A percentile compares a stretch with the other conserved stretches of the same genome.
Evolutionary conservation across 2,797 vertebrate species (phyloP).

Genomic region (Sternotherus odoratus): DNA sequence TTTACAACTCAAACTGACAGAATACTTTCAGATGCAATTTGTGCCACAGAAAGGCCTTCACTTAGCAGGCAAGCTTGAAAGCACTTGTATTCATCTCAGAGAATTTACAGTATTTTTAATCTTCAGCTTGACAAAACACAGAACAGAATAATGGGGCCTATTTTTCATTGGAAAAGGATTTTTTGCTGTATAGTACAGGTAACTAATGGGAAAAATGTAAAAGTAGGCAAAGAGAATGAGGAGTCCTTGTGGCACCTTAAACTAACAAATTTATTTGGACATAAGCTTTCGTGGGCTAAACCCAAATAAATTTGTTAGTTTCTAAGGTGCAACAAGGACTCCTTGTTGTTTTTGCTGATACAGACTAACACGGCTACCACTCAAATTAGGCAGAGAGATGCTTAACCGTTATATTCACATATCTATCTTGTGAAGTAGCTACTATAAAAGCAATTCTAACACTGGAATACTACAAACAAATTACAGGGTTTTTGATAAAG

Average conservation of each 20-base stretch:
- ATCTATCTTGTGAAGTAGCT: background rate
- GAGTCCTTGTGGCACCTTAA: no score
- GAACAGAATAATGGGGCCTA: background rate
- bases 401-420: background rate
- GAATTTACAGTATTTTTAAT: background rate
- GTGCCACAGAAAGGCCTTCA: background rate
- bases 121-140: background rate
- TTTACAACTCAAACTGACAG: background rate
- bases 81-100: background rate
- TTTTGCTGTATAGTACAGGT: background rate
- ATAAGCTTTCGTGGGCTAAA: no score
- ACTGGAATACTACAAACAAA: background rate
- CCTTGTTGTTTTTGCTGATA: no score
- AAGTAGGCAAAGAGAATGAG: background rate
- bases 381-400: background rate
- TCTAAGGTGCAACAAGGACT: no score
- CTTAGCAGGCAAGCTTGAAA: background rate
- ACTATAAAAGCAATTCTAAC: background rate
- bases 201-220: background rate
- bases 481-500: background rate
- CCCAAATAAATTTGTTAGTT: no score
- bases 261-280: no score
- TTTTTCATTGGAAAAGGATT: background rate
- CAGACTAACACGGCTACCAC: no score
- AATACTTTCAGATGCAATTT: constrained; percentile 7